phyloP scores from a whole-genome alignment of 1,140 invertebrate species.

The Artemia franciscana region DNA sequence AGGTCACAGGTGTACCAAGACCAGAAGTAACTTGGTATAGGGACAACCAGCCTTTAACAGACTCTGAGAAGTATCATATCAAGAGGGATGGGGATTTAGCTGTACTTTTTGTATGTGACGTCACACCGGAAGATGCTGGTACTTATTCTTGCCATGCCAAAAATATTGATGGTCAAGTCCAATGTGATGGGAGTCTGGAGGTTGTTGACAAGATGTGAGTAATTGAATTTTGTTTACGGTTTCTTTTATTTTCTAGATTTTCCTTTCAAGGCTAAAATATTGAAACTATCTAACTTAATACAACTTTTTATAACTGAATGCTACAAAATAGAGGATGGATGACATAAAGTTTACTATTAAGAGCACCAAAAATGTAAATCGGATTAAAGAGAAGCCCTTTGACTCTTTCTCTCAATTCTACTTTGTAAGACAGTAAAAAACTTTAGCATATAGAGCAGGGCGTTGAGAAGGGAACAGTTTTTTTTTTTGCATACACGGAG shows the following conservation, averaged over 20 bases:
- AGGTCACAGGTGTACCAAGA: constrained; percentile 57
- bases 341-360: too few species aligned
- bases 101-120: constrained; percentile 44
- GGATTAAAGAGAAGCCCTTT: too few species aligned
- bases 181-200: constrained; percentile 42
- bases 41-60: constrained; percentile 38
- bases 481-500: too few species aligned
- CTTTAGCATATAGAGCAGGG: too few species aligned
- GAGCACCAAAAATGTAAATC: too few species aligned
- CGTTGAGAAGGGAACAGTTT: too few species aligned
- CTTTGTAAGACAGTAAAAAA: too few species aligned
- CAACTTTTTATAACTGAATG: too few species aligned
- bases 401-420: too few species aligned
- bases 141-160: constrained; percentile 46
- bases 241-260: too few species aligned
- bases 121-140: constrained; percentile 38
- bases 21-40: constrained; percentile 69
- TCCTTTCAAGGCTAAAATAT: too few species aligned
- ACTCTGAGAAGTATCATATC: constrained; percentile 45
- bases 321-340: too few species aligned
- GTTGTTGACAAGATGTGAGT: constrained; percentile 60
- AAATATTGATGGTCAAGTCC: constrained; percentile 53
- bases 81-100: constrained; percentile 52
- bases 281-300: neutral
- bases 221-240: constrained; percentile 2